Conservation (phyloP, 2,888 invertebrate genomes). For the Andricus quercusramuli region DNA sequence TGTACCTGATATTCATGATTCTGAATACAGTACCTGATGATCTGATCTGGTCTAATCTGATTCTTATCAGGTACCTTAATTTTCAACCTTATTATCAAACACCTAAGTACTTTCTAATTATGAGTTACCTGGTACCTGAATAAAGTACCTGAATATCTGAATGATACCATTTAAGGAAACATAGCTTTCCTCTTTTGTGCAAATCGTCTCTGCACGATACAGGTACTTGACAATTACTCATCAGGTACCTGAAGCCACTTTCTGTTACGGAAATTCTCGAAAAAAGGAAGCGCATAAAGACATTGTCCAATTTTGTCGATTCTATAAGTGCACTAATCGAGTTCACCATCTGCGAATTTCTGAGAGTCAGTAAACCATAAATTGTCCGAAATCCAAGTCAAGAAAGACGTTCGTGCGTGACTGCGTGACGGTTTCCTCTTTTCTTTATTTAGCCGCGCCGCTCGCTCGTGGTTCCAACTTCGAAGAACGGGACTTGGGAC, state of each 20-base stretch:
- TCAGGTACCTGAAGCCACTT: background rate
- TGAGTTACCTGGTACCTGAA: no score
- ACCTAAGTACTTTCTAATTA: no score
- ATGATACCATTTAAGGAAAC: no score
- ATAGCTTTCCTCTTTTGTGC: background rate
- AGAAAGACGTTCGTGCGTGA: slow-evolving; percentile 52
- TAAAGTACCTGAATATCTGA: no score
- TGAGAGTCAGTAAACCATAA: slow-evolving; percentile 35
- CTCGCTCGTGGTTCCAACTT: slow-evolving; percentile 49
- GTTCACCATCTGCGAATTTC: slow-evolving; percentile 12
- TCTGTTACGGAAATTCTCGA: background rate
- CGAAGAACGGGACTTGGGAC: slow-evolving; percentile 54
- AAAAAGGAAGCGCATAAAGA: background rate
- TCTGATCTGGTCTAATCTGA: no score
- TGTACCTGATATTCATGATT: no score
- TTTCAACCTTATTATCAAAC: no score
- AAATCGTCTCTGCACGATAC: background rate
- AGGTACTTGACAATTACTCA: background rate
- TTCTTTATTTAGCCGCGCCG: slow-evolving; percentile 38
- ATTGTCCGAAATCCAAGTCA: slow-evolving; percentile 12
- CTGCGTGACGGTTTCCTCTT: slow-evolving; percentile 56
- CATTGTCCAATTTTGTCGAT: background rate
- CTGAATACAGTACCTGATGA: no score
- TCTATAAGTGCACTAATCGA: slow-evolving; percentile 10
- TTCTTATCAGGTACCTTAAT: no score